Percentiles rank a stretch among this genome's conserved stretches.
Evolutionary conservation across 2,797 vertebrate species (phyloP).

Genomic region (Oryzias sinensis): DNA sequence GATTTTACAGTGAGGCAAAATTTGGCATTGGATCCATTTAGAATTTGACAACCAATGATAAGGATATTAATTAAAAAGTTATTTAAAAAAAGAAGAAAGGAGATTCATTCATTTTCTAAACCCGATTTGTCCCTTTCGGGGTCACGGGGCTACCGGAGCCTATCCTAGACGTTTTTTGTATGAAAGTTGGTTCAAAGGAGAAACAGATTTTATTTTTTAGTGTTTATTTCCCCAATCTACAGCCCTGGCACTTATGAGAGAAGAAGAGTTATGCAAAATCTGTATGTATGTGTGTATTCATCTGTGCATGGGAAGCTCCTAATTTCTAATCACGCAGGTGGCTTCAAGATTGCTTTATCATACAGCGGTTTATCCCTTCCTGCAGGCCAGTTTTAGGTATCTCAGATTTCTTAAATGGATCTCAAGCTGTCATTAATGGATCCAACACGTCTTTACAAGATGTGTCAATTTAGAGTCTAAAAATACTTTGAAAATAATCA

Average conservation of each 20-base stretch:
- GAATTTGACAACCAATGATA: no score
- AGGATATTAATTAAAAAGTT: no score
- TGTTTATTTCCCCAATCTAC: conserved; percentile 27
- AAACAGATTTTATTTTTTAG: neutral
- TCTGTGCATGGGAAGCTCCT: neutral
- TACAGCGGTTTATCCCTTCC: conserved; percentile 43
- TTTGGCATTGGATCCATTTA: no score
- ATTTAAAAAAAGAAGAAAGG: no score
- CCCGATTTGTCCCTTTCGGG: no score
- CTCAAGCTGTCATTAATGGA: conserved; percentile 51
- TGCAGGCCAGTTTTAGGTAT: conserved; percentile 46
- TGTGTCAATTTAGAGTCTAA: conserved; percentile 39
- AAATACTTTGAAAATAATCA: conserved; percentile 58
- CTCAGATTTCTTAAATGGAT: conserved; percentile 29
- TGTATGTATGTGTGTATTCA: conserved; percentile 9
- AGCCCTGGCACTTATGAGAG: conserved; percentile 34
- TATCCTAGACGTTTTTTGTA: no score
- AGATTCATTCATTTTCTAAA: no score
- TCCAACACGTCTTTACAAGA: conserved; percentile 20
- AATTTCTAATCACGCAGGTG: conserved; percentile 13
- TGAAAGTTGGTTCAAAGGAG: no score
- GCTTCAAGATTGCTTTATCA: conserved; percentile 55
- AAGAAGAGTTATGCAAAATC: conserved; percentile 33
- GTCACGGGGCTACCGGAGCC: no score
- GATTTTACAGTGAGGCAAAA: no score